Conservation (phyloP, 2,797 vertebrate species). For the Mus minutoides region DNA sequence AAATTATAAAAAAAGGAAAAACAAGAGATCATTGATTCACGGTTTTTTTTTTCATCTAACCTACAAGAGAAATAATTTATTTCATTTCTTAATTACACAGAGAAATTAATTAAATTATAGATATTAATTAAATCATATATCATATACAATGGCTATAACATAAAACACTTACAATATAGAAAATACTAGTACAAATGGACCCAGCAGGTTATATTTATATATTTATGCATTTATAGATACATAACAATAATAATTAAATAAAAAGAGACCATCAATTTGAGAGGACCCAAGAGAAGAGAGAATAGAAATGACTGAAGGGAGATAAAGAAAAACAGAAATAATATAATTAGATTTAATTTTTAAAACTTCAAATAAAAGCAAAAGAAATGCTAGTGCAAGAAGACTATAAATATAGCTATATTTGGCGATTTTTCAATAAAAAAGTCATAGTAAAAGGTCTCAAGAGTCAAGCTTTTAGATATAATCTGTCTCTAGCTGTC, state of each 20-base stretch:
- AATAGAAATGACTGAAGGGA: background rate
- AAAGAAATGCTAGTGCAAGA: constrained; percentile 29
- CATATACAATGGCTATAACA: constrained; percentile 7
- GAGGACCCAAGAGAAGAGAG: background rate
- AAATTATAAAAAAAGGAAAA: background rate
- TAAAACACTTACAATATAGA: constrained; percentile 15
- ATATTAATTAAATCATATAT: background rate
- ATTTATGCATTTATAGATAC: background rate
- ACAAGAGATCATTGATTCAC: background rate
- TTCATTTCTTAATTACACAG: constrained; percentile 19
- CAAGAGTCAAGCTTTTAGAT: background rate
- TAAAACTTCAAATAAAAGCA: background rate
- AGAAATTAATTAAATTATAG: constrained; percentile 41
- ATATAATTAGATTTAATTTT: background rate
- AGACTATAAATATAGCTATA: background rate
- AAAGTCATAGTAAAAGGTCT: background rate
- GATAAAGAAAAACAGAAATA: background rate
- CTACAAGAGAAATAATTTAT: constrained; percentile 52
- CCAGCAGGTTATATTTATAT: background rate
- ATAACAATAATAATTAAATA: background rate
- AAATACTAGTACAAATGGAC: background rate
- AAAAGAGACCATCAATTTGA: background rate
- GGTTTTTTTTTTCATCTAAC: background rate
- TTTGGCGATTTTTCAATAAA: constrained; percentile 34
- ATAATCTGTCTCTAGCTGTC: background rate